These are phyloP conservation scores for Danaus chrysippus DNA, from an alignment of 2,888 invertebrate species.

Conservation along the genomic window DNA sequence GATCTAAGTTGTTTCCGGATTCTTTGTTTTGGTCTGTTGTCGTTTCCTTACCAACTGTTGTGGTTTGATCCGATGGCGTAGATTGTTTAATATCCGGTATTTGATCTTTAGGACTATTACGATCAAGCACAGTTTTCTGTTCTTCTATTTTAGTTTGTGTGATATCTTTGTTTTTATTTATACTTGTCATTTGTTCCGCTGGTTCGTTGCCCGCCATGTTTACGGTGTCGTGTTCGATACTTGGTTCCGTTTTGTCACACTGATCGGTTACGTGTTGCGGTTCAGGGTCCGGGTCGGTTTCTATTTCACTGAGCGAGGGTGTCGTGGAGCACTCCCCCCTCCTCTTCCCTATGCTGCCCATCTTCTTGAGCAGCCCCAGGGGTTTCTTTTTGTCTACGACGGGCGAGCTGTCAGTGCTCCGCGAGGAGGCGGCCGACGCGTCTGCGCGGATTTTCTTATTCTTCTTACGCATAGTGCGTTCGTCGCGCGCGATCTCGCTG, in stretches of 20 bases:
- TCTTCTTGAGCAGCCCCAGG: conserved; percentile 57
- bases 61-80: not conserved
- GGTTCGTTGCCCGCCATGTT: not conserved
- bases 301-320: conserved; percentile 33
- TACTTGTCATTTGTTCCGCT: too few species aligned
- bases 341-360: conserved; percentile 67
- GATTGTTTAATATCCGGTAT: conserved; percentile 17
- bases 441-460: conserved; percentile 69
- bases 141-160: not conserved
- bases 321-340: conserved; percentile 50
- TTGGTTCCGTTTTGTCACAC: conserved; percentile 14
- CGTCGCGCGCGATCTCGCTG: conserved; percentile 69
- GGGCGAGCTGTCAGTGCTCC: conserved; percentile 63
- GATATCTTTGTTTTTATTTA: conserved; percentile 7
- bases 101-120: conserved; percentile 14
- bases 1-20: not conserved
- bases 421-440: conserved; percentile 48
- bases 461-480: conserved; percentile 75
- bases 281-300: conserved; percentile 23
- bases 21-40: not conserved
- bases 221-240: conserved; percentile 20
- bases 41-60: not conserved
- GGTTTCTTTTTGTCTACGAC: conserved; percentile 60
- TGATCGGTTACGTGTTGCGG: conserved; percentile 14
- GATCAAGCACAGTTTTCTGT: conserved; percentile 12